phyloP scores from a whole-genome alignment of 2,888 invertebrate species.

The Scelioninae gen. 2 region DNA sequence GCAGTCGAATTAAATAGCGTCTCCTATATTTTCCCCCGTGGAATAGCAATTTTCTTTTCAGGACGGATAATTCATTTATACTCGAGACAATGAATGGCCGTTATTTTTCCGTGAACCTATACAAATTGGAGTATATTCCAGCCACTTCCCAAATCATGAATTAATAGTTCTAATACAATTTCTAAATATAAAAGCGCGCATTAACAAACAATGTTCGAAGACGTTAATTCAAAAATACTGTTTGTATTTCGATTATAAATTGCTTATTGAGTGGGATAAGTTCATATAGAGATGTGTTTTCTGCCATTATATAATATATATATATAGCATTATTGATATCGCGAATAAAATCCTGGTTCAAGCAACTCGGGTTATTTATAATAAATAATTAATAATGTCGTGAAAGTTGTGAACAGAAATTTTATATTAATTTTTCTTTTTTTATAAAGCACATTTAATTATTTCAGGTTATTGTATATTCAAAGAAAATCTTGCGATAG shows the following conservation, averaged over 20 bases:
- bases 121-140: constrained; percentile 3
- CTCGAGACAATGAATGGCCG: constrained; percentile 24
- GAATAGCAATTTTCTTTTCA: constrained; percentile 30
- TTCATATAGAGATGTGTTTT: constrained; percentile 23
- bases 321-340: constrained; percentile 25
- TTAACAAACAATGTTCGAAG: too few species aligned
- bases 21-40: constrained; percentile 29
- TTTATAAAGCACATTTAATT: too few species aligned
- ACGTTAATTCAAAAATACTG: too few species aligned
- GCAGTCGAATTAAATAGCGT: constrained; percentile 26
- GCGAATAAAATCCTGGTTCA: constrained; percentile 35
- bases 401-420: not conserved
- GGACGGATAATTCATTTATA: constrained; percentile 31
- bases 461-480: too few species aligned
- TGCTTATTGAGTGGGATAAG: constrained; percentile 18
- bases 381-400: constrained; percentile 20
- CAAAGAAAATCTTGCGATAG: too few species aligned
- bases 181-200: too few species aligned
- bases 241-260: constrained; percentile 4
- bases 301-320: constrained; percentile 22
- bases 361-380: constrained; percentile 19
- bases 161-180: too few species aligned
- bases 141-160: too few species aligned
- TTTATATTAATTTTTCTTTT: too few species aligned
- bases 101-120: constrained; percentile 14